Evolutionary conservation across 2,888 invertebrate genomes (phyloP).

Genomic region (Tyria jacobaeae): DNA sequence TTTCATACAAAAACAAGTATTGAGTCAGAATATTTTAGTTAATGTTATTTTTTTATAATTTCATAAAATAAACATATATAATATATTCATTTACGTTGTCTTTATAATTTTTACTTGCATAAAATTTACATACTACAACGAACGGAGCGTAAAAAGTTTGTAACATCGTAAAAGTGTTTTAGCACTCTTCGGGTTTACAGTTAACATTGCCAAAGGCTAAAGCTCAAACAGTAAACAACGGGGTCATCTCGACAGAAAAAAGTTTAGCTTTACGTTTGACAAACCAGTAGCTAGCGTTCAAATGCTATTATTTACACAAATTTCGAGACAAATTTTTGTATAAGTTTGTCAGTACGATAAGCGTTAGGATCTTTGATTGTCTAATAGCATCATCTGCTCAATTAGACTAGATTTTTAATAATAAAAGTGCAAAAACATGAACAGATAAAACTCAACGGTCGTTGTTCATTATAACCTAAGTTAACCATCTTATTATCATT

Average conservation of each 20-base stretch:
- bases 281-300: slow-evolving; percentile 32
- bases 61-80: background rate
- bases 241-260: slow-evolving; percentile 53
- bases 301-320: slow-evolving; percentile 25
- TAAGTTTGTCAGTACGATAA: slow-evolving; percentile 23
- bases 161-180: slow-evolving; percentile 4
- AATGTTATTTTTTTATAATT: background rate
- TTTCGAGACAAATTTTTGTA: slow-evolving; percentile 19
- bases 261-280: slow-evolving; percentile 31
- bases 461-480: slow-evolving; percentile 74
- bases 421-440: slow-evolving; percentile 79
- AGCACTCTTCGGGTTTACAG: slow-evolving; percentile 41
- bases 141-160: slow-evolving; percentile 18
- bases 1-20: no score
- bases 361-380: slow-evolving; percentile 38
- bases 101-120: background rate
- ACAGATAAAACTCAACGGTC: slow-evolving; percentile 52
- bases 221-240: slow-evolving; percentile 56
- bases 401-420: slow-evolving; percentile 59
- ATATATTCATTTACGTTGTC: background rate
- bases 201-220: slow-evolving; percentile 48
- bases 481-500: slow-evolving; percentile 58
- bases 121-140: slow-evolving; percentile 3
- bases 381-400: slow-evolving; percentile 42
- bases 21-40: background rate